Evolutionary conservation across 1,140 invertebrate genomes (phyloP).

Genomic region (Drosophila melanogaster): DNA sequence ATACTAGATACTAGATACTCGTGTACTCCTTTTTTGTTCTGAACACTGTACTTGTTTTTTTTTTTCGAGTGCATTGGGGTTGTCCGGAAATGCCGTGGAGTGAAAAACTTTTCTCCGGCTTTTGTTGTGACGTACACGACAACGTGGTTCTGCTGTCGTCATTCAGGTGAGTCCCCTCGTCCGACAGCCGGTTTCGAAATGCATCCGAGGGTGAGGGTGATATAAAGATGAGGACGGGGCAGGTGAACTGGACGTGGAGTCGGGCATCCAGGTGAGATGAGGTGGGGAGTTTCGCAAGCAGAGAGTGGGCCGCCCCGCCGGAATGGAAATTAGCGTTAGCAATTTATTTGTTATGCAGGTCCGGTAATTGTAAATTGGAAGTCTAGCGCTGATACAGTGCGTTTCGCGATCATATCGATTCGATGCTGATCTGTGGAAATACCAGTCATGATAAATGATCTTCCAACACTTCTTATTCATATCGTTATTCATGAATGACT

Average conservation of each 20-base stretch:
- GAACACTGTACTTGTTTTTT: not conserved
- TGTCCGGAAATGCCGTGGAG: conserved; percentile 40
- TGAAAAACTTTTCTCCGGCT: conserved; percentile 35
- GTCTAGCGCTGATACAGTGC: conserved; percentile 13
- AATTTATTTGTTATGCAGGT: conserved; percentile 43
- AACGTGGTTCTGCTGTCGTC: conserved; percentile 13
- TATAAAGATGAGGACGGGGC: not conserved
- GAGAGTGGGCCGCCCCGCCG: conserved; percentile 22
- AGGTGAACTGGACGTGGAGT: not conserved
- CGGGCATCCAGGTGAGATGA: conserved; percentile 2
- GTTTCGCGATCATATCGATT: conserved; percentile 12
- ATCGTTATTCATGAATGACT: conserved; percentile 17
- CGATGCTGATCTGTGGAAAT: conserved; percentile 1
- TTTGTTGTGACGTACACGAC: conserved; percentile 30
- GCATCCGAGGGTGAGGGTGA: conserved; percentile 14
- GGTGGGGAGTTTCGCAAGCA: conserved; percentile 16
- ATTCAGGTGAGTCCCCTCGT: conserved; percentile 36
- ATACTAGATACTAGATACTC: too few relatives aligned
- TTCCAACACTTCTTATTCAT: not conserved
- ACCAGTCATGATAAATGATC: conserved; percentile 12
- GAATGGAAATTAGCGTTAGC: conserved; percentile 41
- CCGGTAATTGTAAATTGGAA: conserved; percentile 18
- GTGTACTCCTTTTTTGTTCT: too few relatives aligned
- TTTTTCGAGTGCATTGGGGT: conserved; percentile 18
- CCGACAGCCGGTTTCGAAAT: conserved; percentile 31